Conservation (phyloP, 2,888 invertebrate species). For the Drosophila glabriapex region DNA sequence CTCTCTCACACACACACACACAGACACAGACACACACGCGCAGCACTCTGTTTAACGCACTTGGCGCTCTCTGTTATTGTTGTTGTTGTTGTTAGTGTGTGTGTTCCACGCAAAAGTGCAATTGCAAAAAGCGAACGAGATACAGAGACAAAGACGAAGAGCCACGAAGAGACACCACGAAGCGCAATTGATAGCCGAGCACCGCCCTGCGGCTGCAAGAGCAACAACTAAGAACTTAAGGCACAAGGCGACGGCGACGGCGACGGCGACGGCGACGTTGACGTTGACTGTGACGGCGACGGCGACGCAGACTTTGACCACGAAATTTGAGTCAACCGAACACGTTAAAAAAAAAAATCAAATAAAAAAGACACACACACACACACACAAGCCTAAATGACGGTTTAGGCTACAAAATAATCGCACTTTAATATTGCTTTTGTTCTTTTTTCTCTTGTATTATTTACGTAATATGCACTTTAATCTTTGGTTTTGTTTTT, state of each 20-base stretch:
- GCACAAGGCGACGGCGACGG: conserved; percentile 26
- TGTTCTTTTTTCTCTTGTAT: conserved; percentile 6
- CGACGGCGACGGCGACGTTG: conserved; percentile 18
- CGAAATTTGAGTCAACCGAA: conserved; percentile 65
- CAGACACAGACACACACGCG: neutral
- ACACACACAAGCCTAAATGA: conserved; percentile 12
- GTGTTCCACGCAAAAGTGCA: conserved; percentile 37
- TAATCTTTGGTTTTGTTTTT: conserved; percentile 25
- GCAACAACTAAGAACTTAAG: conserved; percentile 34
- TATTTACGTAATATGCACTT: conserved; percentile 51
- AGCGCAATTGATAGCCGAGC: conserved; percentile 48
- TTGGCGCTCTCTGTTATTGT: conserved; percentile 15
- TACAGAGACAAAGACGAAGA: conserved; percentile 30
- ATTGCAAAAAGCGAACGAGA: conserved; percentile 40
- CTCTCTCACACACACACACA: neutral
- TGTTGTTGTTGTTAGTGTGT: conserved; percentile 26
- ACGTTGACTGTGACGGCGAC: conserved; percentile 37
- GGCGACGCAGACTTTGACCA: conserved; percentile 51
- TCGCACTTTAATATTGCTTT: conserved; percentile 21
- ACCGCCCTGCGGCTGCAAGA: conserved; percentile 47
- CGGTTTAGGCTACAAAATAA: conserved; percentile 17
- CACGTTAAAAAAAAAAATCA: conserved; percentile 51
- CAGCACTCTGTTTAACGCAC: conserved; percentile 1
- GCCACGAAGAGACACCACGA: conserved; percentile 30
- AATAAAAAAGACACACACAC: conserved; percentile 17